Evolutionary conservation across 2,797 vertebrate species (phyloP), one percentile per base, ranked within the genome.

Genomic region (Sebastes aleutianus): DNA sequence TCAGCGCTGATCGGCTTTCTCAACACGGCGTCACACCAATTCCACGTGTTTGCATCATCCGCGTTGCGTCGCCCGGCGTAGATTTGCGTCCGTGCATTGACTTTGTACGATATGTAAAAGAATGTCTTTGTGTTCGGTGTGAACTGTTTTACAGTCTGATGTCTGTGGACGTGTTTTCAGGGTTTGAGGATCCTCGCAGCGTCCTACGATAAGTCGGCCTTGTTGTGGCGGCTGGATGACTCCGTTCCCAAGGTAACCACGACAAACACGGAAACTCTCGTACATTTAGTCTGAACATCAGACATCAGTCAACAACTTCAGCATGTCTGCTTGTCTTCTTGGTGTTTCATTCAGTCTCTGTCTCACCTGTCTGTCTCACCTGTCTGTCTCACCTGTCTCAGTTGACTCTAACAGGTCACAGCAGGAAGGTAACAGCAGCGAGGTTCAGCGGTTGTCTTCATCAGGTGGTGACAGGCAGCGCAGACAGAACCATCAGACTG

Each of bases 401-500:
- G 97, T 91, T 97, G 78, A 96, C 96, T 3, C 91, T 98, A 32
- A 97, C 97, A 1, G 97, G 97, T 31, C 97, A 98, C 90, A 95
- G 93, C 10, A 96, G 96, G 85, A 98, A 97, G 92, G 97, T 98
- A 26, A 97, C 97, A 0, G 96, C 97, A 0, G 97, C 97, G 31
- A 95, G 93, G 88, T 98, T 98, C 93, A 96, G 95, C 78, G 89
- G 91, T 1, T 3, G n/a, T 5, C 85, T 85, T n/a, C 94, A 91
- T 24, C 96, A 96, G 80, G 97, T 96, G 4, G 96, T 96, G 88
- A 97, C 97, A 0, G 96, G 97, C 70, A 97, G 97, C 65, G 93
- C 95, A 0, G 97, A 98, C 87, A 74, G 97, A 56, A 97, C 96
- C 1, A 85, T 98, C 84, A 93, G 96, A 84, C 94, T 97, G 53